phyloP scores from a whole-genome alignment of 2,888 invertebrate genomes.

The Ophion slaviceki region DNA sequence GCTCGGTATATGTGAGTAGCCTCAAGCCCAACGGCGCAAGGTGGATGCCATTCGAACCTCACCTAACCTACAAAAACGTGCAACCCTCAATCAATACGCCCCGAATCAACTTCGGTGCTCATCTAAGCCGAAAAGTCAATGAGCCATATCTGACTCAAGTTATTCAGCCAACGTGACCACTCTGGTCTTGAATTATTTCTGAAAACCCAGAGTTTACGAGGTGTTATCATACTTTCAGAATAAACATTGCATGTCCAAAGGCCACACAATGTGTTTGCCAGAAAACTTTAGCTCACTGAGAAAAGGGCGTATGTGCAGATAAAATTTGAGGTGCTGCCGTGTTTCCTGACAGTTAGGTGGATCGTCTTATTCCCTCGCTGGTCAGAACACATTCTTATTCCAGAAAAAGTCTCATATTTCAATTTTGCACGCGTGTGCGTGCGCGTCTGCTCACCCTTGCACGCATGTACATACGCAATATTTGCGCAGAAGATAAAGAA shows the following conservation, averaged over 20 bases:
- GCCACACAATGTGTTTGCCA: background rate
- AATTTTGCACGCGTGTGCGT: background rate
- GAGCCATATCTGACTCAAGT: background rate
- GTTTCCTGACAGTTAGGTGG: constrained; percentile 10
- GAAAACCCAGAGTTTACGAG: constrained; percentile 4
- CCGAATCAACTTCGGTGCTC: too few species aligned
- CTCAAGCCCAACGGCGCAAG: too few species aligned
- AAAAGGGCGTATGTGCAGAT: constrained; percentile 3
- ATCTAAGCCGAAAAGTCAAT: too few species aligned
- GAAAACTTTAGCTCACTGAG: background rate
- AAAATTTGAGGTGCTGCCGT: constrained; percentile 36
- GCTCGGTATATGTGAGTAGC: too few species aligned
- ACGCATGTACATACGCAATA: background rate
- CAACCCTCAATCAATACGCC: too few species aligned
- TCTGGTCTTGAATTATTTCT: constrained; percentile 6
- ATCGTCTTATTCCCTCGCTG: background rate
- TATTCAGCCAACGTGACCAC: background rate
- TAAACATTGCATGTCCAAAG: constrained; percentile 10
- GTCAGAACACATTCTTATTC: background rate
- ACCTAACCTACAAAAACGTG: too few species aligned
- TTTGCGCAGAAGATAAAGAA: background rate
- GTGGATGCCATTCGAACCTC: too few species aligned
- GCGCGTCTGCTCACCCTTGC: too few species aligned
- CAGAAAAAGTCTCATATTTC: background rate
- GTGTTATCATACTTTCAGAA: background rate